A percentile compares a stretch with the other conserved stretches of the same genome.
These are phyloP conservation scores for Strongylocentrotus purpuratus DNA, from an alignment of 35 echinoderm and acorn worm genomes.

Conservation along the genomic window DNA sequence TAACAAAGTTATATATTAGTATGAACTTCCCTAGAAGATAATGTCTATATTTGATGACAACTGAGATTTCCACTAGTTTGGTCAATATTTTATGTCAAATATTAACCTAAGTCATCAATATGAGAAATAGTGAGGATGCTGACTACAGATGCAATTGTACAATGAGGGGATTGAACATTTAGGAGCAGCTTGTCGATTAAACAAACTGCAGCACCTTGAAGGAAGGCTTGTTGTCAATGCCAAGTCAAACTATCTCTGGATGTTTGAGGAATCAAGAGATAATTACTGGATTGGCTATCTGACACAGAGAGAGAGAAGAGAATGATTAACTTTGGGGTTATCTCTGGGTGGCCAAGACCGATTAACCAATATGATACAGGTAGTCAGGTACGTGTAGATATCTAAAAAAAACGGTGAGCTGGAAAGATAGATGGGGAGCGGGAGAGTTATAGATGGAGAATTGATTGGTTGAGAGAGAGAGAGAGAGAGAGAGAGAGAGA, in stretches of 20 bases:
- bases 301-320: background rate
- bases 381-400: background rate
- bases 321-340: constrained; percentile 54
- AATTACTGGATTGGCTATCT: constrained; percentile 22
- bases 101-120: too few species aligned
- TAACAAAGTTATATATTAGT: too few species aligned
- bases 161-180: too few species aligned
- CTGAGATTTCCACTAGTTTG: too few species aligned
- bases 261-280: constrained; percentile 30
- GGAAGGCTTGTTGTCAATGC: background rate
- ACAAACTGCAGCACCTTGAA: background rate
- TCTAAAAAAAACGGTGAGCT: background rate
- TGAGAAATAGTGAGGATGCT: too few species aligned
- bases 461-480: background rate
- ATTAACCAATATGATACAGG: background rate
- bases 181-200: too few species aligned
- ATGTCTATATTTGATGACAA: too few species aligned
- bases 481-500: background rate
- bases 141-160: too few species aligned
- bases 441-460: too few species aligned
- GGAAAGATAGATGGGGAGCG: background rate
- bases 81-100: too few species aligned
- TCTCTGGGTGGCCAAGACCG: background rate
- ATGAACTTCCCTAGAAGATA: too few species aligned
- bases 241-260: background rate